Evolutionary conservation across 2,888 invertebrate genomes (phyloP), one percentile per base, ranked within the genome.

Genomic region (Cataglyphis cursor): DNA sequence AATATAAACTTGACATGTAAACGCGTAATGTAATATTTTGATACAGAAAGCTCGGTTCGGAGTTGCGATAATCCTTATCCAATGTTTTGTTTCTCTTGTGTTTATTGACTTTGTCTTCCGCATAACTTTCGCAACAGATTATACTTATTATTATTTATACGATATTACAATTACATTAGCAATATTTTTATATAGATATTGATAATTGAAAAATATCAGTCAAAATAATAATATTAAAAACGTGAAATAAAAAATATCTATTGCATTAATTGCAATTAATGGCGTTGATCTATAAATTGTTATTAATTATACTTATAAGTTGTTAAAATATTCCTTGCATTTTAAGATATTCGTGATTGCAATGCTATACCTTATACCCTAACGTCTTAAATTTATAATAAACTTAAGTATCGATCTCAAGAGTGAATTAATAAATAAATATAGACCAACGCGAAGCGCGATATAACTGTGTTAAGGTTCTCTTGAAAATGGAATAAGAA

Each of bases 381-480:
- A 35, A n/a, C 18, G 9, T 38, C 15, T 66, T 76, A 54, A 76
- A 76, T 76, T 66, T n/a, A 3, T 54, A 54, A 76, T 54, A 8
- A 66, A 66, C 75, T 24, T n/a, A 4, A 62, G 8, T 65, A 76
- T 76, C 54, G 75, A 76, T 76, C 35, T 15, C n/a, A 24, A 21
- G 18, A 51, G 51, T 66, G 66, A 65, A 65, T 76, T 65, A 66
- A 51, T 76, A 76, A 75, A 65, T 35, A 65, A 65, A 35, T 10
- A 12, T 51, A 35, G 51, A 48, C 18, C 12, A 65, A 66, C 10
- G 18, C 15, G 18, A 54, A 15, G 5, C 18, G 44, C 44, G 51
- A 51, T 35, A 24, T 8, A 65, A 76, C 24, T 6, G 24, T 1
- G n/a, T 35, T 65, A 21, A 41, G 8, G 41, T 10, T 38, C 3